Conservation (phyloP, 1,140 invertebrate species). For the Sitobion miscanthi region DNA sequence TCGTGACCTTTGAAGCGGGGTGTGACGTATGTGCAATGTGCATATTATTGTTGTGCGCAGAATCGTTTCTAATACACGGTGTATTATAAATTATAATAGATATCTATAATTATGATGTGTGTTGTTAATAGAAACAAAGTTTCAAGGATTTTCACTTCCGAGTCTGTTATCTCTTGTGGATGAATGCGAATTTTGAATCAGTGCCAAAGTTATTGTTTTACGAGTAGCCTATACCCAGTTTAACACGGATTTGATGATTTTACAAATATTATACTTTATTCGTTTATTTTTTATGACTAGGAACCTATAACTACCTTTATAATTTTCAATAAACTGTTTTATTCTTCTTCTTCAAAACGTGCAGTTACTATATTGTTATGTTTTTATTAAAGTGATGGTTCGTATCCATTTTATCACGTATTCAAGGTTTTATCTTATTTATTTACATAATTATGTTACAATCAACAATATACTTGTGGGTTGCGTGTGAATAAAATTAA, state of each 20-base stretch:
- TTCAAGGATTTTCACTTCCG: conserved; percentile 25
- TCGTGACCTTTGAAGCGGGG: conserved; percentile 8
- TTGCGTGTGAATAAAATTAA: background rate
- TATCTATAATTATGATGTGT: background rate
- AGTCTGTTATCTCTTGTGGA: background rate
- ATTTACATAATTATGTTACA: background rate
- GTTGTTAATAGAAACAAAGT: background rate
- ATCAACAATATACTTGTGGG: background rate
- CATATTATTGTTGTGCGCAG: background rate
- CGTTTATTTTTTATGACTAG: background rate
- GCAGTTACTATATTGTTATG: background rate
- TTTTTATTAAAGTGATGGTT: background rate
- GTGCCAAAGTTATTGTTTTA: background rate
- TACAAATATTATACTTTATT: background rate
- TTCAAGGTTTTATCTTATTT: background rate
- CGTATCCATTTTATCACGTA: background rate
- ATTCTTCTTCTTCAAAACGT: background rate
- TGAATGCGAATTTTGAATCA: background rate
- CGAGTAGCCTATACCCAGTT: background rate
- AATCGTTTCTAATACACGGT: background rate
- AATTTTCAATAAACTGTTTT: background rate
- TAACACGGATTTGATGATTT: too few relatives aligned
- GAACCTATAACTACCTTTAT: background rate
- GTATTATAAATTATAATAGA: background rate
- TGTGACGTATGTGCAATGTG: background rate